These are phyloP conservation scores for Euphonia xanthogaster DNA, from an alignment of 2,797 vertebrate species.

Conservation along the genomic window DNA sequence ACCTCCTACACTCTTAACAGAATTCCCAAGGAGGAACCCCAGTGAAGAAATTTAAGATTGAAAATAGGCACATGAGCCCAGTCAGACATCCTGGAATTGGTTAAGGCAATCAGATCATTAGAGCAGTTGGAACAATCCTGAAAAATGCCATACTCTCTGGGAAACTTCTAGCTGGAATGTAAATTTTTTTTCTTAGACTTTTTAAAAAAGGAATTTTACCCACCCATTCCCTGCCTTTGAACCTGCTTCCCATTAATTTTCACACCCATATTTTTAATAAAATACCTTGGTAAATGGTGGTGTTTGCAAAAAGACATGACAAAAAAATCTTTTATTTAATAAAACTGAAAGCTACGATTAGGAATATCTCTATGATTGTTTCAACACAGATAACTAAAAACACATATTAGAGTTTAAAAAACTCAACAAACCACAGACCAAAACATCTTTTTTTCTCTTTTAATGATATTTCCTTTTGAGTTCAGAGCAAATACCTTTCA, in stretches of 20 bases:
- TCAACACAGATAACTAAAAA: background rate
- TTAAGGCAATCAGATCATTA: background rate
- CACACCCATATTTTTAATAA: background rate
- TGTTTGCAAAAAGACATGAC: background rate
- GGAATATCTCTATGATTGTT: background rate
- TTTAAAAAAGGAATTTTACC: fast-evolving
- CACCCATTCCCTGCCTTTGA: fast-evolving
- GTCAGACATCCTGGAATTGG: background rate
- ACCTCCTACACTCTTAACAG: background rate
- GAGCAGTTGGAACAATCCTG: background rate
- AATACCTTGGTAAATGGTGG: background rate
- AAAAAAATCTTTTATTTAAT: background rate
- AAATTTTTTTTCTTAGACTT: background rate
- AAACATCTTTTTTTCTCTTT: background rate
- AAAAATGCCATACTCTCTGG: background rate
- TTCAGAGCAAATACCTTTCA: background rate
- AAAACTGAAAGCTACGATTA: background rate
- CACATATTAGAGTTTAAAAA: background rate
- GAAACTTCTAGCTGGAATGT: background rate
- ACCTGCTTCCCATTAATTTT: background rate
- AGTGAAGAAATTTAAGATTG: background rate
- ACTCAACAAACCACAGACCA: background rate
- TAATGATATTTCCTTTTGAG: fast-evolving
- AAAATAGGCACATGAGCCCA: background rate
- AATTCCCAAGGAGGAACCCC: background rate